Evolutionary conservation across 1,140 invertebrate species (phyloP).

Genomic region (Seison nebaliae): DNA sequence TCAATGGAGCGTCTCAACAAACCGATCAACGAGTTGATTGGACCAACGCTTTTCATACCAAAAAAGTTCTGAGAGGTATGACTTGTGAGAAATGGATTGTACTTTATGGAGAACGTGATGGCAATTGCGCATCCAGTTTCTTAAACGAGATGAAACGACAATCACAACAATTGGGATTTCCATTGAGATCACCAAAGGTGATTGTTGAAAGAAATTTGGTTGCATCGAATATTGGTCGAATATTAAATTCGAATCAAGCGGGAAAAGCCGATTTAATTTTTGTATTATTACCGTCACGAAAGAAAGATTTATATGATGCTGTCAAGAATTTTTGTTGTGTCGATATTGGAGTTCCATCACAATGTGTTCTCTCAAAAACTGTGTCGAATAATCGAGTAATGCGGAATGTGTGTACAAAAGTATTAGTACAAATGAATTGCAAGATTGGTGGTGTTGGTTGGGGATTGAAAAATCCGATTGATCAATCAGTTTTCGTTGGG

Average conservation of each 20-base stretch:
- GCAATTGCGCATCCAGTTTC: too few relatives aligned
- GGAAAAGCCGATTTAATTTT: conserved; percentile 26
- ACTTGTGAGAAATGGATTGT: too few relatives aligned
- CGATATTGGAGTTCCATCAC: conserved; percentile 39
- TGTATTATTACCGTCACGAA: conserved; percentile 43
- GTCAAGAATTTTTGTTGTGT: conserved; percentile 62
- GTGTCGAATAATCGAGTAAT: conserved; percentile 15
- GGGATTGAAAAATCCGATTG: conserved; percentile 45
- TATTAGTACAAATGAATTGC: conserved; percentile 76
- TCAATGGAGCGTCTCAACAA: conserved; percentile 28
- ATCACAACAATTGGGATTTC: too few relatives aligned
- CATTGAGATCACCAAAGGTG: too few relatives aligned
- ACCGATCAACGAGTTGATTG: conserved; percentile 15
- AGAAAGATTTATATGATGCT: conserved; percentile 57
- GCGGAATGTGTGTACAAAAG: conserved; percentile 47
- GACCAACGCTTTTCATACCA: conserved; percentile 6
- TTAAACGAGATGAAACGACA: too few relatives aligned
- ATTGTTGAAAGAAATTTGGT: too few relatives aligned
- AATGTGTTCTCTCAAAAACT: conserved; percentile 35
- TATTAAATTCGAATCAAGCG: conserved; percentile 2
- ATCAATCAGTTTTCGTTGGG: conserved; percentile 40
- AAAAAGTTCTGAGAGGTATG: conserved; percentile 4
- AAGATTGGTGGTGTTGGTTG: conserved; percentile 75
- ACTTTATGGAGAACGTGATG: too few relatives aligned
- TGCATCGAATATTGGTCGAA: too few relatives aligned